Percentiles rank a stretch among this genome's conserved stretches.
phyloP scores from a whole-genome alignment of 2,888 invertebrate species.

The Hyposoter dolosus region DNA sequence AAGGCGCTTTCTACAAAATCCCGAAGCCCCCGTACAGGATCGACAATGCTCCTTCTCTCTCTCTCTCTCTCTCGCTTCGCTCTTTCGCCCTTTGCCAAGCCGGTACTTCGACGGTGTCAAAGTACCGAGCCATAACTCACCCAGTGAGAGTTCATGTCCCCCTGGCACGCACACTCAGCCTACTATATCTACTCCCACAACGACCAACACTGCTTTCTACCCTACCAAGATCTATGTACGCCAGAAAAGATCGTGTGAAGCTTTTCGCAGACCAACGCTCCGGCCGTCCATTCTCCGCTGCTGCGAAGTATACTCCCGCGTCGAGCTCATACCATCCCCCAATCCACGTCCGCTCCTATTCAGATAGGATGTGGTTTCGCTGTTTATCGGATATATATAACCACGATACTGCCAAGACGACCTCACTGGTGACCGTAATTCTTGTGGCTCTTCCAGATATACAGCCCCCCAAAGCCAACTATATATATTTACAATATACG shows the following conservation, averaged over 20 bases:
- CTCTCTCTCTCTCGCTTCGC: slow-evolving; percentile 1
- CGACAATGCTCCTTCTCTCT: slow-evolving; percentile 37
- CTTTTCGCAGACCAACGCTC: slow-evolving; percentile 33
- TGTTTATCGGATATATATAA: slow-evolving; percentile 63
- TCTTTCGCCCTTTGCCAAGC: slow-evolving; percentile 57
- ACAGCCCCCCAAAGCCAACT: neutral
- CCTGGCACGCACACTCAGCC: slow-evolving; percentile 77
- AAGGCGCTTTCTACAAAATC: slow-evolving; percentile 47
- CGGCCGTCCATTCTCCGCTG: slow-evolving; percentile 22
- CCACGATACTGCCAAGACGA: slow-evolving; percentile 43
- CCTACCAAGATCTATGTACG: slow-evolving; percentile 1
- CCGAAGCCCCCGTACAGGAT: slow-evolving; percentile 42
- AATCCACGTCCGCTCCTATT: slow-evolving; percentile 43
- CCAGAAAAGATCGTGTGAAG: slow-evolving; percentile 45
- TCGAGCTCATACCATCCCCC: slow-evolving; percentile 49
- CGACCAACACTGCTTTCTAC: slow-evolving; percentile 15
- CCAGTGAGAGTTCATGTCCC: slow-evolving; percentile 78
- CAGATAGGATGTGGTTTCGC: slow-evolving; percentile 58
- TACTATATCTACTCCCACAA: slow-evolving; percentile 61
- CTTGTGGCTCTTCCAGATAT: slow-evolving; percentile 52
- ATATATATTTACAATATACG: neutral
- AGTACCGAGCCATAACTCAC: slow-evolving; percentile 80
- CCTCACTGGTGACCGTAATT: slow-evolving; percentile 62
- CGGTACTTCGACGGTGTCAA: slow-evolving; percentile 77
- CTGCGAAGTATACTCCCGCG: slow-evolving; percentile 42